Conservation (phyloP, 2,797 vertebrate species). For the Lophius americanus region DNA sequence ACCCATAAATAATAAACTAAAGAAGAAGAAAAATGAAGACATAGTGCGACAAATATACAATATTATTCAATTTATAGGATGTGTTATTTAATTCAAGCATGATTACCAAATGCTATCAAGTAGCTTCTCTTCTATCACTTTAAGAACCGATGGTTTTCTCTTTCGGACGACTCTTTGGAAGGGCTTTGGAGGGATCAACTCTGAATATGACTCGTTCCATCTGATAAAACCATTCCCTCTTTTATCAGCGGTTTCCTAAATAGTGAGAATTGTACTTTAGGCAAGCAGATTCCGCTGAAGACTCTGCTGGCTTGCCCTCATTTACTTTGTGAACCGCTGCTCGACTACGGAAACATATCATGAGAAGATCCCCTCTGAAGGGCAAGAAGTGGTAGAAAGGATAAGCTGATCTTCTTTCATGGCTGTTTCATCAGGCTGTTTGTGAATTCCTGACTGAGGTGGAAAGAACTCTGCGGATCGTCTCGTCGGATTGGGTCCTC, state of each 20-base stretch:
- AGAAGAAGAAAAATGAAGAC: slow-evolving; percentile 18
- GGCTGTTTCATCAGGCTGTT: slow-evolving; percentile 57
- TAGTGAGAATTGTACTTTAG: slow-evolving; percentile 49
- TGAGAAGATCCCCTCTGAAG: slow-evolving; percentile 22
- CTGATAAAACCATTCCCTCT: slow-evolving; percentile 18
- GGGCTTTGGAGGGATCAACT: slow-evolving; percentile 26
- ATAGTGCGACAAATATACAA: slow-evolving; percentile 33
- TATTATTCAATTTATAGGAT: slow-evolving; percentile 23
- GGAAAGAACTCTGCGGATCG: slow-evolving; percentile 32
- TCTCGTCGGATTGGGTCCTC: slow-evolving; percentile 46
- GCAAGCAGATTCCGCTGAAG: slow-evolving; percentile 32
- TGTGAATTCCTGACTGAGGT: slow-evolving; percentile 59
- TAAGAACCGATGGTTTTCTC: slow-evolving; percentile 27
- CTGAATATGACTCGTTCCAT: slow-evolving; percentile 12
- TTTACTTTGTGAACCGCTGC: slow-evolving; percentile 21
- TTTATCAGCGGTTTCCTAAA: slow-evolving; percentile 38
- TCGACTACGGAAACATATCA: slow-evolving; percentile 15
- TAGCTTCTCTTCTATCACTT: slow-evolving; percentile 16
- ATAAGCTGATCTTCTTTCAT: slow-evolving; percentile 51
- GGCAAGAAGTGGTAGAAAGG: slow-evolving; percentile 4
- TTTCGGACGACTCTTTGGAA: slow-evolving; percentile 56
- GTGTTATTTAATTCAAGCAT: slow-evolving; percentile 26
- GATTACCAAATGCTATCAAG: slow-evolving; percentile 13
- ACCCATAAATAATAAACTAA: slow-evolving; percentile 30
- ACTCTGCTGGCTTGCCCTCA: slow-evolving; percentile 27